These are phyloP conservation scores for Ennomos erosarius DNA, from an alignment of 2,888 invertebrate genomes.

Conservation along the genomic window DNA sequence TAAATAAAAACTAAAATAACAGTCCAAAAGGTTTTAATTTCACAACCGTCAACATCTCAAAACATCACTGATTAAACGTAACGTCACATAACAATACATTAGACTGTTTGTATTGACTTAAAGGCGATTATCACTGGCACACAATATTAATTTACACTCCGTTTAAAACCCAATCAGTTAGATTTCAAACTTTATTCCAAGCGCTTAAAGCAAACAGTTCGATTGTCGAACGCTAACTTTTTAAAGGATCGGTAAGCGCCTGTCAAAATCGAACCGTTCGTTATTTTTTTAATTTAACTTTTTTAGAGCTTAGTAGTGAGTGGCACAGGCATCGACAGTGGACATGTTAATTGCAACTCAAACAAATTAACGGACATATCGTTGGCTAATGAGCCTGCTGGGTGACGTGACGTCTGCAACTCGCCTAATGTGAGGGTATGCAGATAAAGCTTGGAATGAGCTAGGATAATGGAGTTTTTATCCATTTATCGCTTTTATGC, in stretches of 20 bases:
- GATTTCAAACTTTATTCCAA: constrained; percentile 49
- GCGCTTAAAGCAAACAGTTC: constrained; percentile 41
- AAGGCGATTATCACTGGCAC: constrained; percentile 50
- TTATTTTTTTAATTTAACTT: constrained; percentile 39
- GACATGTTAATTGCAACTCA: constrained; percentile 80
- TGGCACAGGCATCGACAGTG: constrained; percentile 58
- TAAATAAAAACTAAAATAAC: background rate
- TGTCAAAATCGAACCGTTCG: constrained; percentile 49
- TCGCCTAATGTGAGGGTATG: constrained; percentile 29
- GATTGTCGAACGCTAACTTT: constrained; percentile 42
- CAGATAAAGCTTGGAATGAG: constrained; percentile 32
- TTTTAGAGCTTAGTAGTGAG: constrained; percentile 49
- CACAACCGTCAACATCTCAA: constrained; percentile 47
- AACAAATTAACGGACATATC: constrained; percentile 79
- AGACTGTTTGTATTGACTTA: constrained; percentile 53
- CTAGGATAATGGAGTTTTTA: constrained; percentile 22
- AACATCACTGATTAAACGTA: constrained; percentile 50
- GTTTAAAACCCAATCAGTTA: constrained; percentile 19
- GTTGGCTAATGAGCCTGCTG: constrained; percentile 69
- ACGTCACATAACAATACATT: constrained; percentile 54
- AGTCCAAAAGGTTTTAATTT: constrained; percentile 32
- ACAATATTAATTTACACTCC: constrained; percentile 16
- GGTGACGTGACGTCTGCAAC: constrained; percentile 47
- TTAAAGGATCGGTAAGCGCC: constrained; percentile 51
- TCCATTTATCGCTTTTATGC: constrained; percentile 1